Base-by-base conservation (phyloP, 1,140 invertebrate genomes). In the Leucophenga varia region DNA sequence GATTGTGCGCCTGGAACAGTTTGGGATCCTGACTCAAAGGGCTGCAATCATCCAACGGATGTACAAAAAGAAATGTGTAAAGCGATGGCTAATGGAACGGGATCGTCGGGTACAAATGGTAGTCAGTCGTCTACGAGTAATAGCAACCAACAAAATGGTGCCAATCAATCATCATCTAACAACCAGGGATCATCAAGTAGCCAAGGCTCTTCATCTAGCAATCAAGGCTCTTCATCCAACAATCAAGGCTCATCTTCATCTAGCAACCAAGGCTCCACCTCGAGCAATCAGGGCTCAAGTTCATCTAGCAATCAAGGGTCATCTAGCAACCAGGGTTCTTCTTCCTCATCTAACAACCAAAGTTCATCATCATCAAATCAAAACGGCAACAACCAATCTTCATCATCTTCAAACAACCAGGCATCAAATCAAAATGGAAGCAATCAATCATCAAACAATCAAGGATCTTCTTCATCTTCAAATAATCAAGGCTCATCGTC, bases 1-100 rank as follows among this genome's bases (percentile, higher is more conserved):
- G 77, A 76, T 43, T 88, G 85, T 65, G 82, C 79, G 0, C 70
- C 74, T 18, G 85, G 83, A 43, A 87, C 85, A 3, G 78, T 78
- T 16, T 80, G 78, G 77, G 78, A 79, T 61, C 58, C 76, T 9
- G 54, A 57, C 28, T 50, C 76, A 0, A 64, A 71, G 46, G 78
- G 76, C 19, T 80, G 79, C 48, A 75, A 73, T 38, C 58, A 67
- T 50, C 80, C 85, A 39, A 86, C 83, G 72, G 84, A 86, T 72
- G 76, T 79, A 10, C 58, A 78, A 2, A 69, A 77, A 18, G 59
- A 78, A 48, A 77, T 77, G 10, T 88, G 86, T 65, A 77, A 45
- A 14, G 79, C 84, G 54, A 77, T 72, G 69, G 55, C 63, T 1
- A 64, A 12, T 42, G 49, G 54, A 41, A 80, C 80, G 55, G n/a